A percentile compares a stretch with the other conserved stretches of the same genome.
Evolutionary conservation across 2,888 invertebrate species (phyloP).

Genomic region (Ochropacha duplaris): DNA sequence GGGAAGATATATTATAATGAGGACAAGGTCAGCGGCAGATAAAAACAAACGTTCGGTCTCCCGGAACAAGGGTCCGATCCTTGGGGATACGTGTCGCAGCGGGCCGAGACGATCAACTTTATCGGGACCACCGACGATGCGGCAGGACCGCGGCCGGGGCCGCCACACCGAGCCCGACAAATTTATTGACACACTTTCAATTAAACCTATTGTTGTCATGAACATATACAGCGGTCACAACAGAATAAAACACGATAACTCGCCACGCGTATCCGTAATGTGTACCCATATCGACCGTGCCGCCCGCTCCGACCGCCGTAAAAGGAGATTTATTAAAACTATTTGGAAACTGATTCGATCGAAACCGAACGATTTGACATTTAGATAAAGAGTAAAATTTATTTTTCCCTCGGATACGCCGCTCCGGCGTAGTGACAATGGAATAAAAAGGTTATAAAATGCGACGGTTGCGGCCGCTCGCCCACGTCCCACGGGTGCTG

Average conservation of each 20-base stretch:
- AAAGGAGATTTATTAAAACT: constrained; percentile 84
- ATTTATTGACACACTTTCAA: constrained; percentile 83
- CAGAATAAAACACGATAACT: constrained; percentile 79
- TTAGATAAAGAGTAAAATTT: constrained; percentile 82
- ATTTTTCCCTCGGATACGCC: constrained; percentile 74
- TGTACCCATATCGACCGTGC: constrained; percentile 65
- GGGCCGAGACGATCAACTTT: constrained; percentile 56
- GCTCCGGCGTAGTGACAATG: constrained; percentile 76
- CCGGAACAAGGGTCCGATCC: constrained; percentile 66
- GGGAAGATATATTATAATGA: constrained; percentile 71
- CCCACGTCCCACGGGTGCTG: constrained; percentile 75
- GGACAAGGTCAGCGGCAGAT: constrained; percentile 70
- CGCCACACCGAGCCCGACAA: constrained; percentile 63
- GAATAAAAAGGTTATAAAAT: constrained; percentile 82
- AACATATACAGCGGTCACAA: constrained; percentile 73
- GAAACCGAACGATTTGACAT: constrained; percentile 82
- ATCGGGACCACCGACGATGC: constrained; percentile 77
- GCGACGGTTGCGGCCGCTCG: constrained; percentile 70
- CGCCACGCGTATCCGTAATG: constrained; percentile 74
- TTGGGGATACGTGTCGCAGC: constrained; percentile 56
- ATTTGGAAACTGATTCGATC: constrained; percentile 83
- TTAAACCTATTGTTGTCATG: constrained; percentile 78
- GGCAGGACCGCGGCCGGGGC: constrained; percentile 27
- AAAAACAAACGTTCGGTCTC: constrained; percentile 67
- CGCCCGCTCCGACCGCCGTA: constrained; percentile 67